These are phyloP conservation scores for Lacerta bilineata DNA, from an alignment of 2,797 vertebrate genomes.

Conservation along the genomic window DNA sequence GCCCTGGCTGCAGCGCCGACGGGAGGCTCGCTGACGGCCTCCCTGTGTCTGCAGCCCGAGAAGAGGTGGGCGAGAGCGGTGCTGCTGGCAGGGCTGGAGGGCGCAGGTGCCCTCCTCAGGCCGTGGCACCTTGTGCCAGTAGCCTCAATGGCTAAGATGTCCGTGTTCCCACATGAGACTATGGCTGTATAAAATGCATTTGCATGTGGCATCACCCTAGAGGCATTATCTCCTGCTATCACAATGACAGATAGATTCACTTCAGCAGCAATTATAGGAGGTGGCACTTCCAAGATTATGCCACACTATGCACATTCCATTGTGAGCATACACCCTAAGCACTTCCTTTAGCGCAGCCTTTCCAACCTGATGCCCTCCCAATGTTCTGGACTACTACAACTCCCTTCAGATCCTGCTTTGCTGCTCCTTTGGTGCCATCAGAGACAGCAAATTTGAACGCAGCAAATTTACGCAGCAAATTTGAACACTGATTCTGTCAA, in stretches of 20 bases:
- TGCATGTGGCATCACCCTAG: not conserved
- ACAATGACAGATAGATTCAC: not conserved
- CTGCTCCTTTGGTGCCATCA: not conserved
- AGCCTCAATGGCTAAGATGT: no score
- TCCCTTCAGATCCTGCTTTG: not conserved
- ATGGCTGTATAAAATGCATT: not conserved
- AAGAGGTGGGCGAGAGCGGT: no score
- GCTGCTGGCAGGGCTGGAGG: no score
- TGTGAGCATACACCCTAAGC: not conserved
- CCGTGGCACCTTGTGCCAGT: no score
- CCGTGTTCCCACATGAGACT: no score
- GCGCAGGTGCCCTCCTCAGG: no score
- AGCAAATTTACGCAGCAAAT: no score
- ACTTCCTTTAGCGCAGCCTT: not conserved
- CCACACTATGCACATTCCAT: not conserved
- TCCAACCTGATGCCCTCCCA: not conserved
- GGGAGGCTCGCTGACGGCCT: no score
- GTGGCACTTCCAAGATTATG: not conserved
- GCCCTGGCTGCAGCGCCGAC: no score
- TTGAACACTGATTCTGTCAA: not conserved
- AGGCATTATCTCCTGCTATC: no score
- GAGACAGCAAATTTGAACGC: not conserved
- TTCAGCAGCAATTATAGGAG: not conserved
- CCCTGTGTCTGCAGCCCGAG: no score
- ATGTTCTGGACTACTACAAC: not conserved